phyloP scores from a whole-genome alignment of 2,888 invertebrate species.

The Eupithecia insigniata region DNA sequence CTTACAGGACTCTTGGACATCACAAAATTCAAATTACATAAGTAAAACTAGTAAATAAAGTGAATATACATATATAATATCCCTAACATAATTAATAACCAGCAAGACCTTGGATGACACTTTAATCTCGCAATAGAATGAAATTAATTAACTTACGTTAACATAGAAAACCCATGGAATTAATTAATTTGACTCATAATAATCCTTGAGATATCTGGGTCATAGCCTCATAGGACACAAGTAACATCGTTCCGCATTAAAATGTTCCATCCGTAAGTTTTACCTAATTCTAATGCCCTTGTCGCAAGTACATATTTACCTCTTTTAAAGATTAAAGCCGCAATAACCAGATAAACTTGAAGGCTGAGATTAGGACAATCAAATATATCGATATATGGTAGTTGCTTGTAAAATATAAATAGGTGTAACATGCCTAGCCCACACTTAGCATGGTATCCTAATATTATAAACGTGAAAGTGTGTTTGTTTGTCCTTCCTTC shows the following conservation, averaged over 20 bases:
- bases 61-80: no score
- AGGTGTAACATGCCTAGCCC: not conserved
- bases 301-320: not conserved
- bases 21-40: no score
- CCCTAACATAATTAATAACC: no score
- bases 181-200: slow-evolving; percentile 13
- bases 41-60: no score
- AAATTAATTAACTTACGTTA: not conserved
- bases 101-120: not conserved
- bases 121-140: not conserved
- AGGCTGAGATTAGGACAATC: slow-evolving; percentile 23
- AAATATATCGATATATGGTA: slow-evolving; percentile 8
- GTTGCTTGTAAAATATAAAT: not conserved
- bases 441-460: not conserved
- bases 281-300: slow-evolving; percentile 5
- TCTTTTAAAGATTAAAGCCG: slow-evolving; percentile 8
- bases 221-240: not conserved
- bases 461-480: no score
- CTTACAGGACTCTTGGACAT: no score
- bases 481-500: no score
- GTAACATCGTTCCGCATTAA: not conserved
- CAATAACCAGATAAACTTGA: slow-evolving; percentile 21
- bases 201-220: slow-evolving; percentile 21
- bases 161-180: slow-evolving; percentile 17
- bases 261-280: not conserved